Percentiles rank a stretch among this genome's conserved stretches.
Conservation (phyloP, 2,888 invertebrate species). For the Globia sparganii region DNA sequence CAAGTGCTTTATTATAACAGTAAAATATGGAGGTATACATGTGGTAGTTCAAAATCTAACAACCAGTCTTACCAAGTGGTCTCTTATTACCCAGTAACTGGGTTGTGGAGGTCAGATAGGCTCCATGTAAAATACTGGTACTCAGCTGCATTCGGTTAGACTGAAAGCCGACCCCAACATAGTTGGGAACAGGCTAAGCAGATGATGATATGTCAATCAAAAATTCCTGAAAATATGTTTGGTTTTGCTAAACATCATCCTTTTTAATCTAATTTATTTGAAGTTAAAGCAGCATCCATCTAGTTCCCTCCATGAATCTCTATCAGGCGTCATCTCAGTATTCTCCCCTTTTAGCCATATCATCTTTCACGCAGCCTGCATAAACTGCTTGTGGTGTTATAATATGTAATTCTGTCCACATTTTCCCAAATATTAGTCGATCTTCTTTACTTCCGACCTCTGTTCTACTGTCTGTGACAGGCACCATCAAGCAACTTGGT, state of each 20-base stretch:
- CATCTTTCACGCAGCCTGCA: background rate
- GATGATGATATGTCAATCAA: no score
- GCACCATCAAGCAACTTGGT: constrained; percentile 17
- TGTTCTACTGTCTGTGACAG: background rate
- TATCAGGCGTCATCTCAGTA: background rate
- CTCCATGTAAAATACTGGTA: no score
- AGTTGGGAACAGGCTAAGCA: no score
- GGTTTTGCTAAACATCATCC: background rate
- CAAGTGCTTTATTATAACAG: constrained; percentile 15
- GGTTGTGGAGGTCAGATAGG: no score
- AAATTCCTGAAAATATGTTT: background rate
- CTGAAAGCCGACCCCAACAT: no score
- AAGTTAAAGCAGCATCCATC: background rate
- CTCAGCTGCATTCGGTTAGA: no score
- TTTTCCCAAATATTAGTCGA: background rate
- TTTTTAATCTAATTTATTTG: background rate
- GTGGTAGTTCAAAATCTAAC: background rate
- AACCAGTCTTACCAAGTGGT: no score
- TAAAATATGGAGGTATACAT: background rate
- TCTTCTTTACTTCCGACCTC: background rate
- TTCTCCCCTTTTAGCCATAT: background rate
- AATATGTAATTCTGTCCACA: background rate
- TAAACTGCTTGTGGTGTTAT: background rate
- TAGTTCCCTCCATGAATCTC: background rate
- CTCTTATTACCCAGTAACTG: no score